phyloP scores from a whole-genome alignment of 2,797 vertebrate species.

The Oceanodroma leucorhoa region DNA sequence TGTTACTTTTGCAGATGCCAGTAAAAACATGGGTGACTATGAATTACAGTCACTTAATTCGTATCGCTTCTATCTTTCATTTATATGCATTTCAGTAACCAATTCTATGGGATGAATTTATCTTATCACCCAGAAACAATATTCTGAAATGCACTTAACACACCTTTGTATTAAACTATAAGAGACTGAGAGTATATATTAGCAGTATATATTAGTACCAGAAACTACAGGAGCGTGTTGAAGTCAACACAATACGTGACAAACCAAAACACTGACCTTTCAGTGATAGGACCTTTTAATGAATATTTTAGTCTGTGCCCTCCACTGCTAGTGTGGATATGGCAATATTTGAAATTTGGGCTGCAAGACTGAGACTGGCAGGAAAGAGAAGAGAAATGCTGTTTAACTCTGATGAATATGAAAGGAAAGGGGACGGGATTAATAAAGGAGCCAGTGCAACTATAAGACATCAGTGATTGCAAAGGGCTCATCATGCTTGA shows the following conservation, averaged over 20 bases:
- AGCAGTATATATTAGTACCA: background rate
- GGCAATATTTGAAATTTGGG: background rate
- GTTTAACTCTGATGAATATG: background rate
- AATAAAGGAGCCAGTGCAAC: background rate
- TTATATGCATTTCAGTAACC: background rate
- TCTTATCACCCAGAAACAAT: background rate
- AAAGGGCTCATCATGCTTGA: background rate
- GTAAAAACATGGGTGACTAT: background rate
- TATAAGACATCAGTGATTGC: background rate
- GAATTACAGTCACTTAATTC: background rate
- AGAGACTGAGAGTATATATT: background rate
- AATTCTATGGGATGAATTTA: background rate
- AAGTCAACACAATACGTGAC: background rate
- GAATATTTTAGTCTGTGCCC: background rate
- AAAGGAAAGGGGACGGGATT: background rate
- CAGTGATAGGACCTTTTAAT: background rate
- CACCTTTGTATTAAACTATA: background rate
- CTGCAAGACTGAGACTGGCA: background rate
- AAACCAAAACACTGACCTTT: background rate
- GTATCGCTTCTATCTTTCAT: background rate
- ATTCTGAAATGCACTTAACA: background rate
- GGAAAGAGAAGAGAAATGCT: background rate
- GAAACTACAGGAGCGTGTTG: background rate
- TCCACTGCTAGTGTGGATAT: background rate
- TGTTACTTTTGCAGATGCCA: background rate